phyloP scores from a whole-genome alignment of 92 coral and sea anemone species.

The Porites cylindrica region DNA sequence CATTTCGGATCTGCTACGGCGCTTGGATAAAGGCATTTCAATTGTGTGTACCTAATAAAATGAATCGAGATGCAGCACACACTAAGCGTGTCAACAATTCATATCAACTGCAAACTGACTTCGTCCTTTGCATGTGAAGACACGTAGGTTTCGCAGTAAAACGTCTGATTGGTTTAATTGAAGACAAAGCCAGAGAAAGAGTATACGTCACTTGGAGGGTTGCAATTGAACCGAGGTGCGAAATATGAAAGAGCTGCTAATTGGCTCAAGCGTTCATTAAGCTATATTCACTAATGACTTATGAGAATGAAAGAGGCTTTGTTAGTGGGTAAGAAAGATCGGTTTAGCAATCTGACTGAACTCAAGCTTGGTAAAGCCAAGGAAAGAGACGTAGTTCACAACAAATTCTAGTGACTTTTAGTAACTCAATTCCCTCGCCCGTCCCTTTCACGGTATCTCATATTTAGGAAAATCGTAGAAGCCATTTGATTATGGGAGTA shows the following conservation, averaged over 20 bases:
- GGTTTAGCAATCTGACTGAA: too few relatives aligned
- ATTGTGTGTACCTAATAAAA: too few relatives aligned
- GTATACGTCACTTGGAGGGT: constrained; percentile 18
- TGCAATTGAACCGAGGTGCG: neutral
- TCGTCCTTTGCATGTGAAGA: neutral
- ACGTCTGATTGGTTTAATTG: constrained; percentile 1
- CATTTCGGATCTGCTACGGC: constrained; percentile 7
- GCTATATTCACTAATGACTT: neutral
- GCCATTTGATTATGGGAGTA: too few relatives aligned
- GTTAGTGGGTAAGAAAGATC: neutral
- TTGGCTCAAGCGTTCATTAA: constrained; percentile 5
- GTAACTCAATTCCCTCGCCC: too few relatives aligned
- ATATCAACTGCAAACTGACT: neutral
- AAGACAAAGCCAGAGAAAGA: constrained; percentile 15
- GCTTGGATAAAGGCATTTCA: neutral
- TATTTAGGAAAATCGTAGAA: too few relatives aligned
- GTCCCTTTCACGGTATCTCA: too few relatives aligned
- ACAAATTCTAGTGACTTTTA: too few relatives aligned
- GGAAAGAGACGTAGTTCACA: too few relatives aligned
- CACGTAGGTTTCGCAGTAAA: neutral
- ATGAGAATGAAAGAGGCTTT: neutral
- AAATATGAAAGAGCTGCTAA: constrained; percentile 18
- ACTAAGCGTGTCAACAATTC: neutral
- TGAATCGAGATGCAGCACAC: neutral
- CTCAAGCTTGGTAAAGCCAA: too few relatives aligned